phyloP scores from a whole-genome alignment of 1,140 invertebrate species.

The Augochlora pura region DNA sequence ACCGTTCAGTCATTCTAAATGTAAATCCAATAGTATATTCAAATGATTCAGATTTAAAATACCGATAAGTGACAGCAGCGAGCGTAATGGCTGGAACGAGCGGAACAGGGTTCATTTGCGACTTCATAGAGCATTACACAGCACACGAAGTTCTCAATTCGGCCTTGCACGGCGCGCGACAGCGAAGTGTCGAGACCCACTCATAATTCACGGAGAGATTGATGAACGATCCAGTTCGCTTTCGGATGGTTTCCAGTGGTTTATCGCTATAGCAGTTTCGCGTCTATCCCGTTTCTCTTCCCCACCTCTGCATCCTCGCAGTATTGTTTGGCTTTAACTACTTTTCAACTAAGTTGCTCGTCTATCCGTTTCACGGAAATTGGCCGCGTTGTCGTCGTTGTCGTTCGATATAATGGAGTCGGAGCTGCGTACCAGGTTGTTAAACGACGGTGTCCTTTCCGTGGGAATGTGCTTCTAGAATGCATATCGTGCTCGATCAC shows the following conservation, averaged over 20 bases:
- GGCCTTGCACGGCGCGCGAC: no score
- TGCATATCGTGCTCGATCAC: not conserved
- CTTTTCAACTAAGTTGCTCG: slow-evolving; percentile 19
- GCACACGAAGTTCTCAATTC: no score
- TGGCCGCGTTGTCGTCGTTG: not conserved
- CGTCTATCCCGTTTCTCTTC: not conserved
- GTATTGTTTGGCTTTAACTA: slow-evolving; percentile 11
- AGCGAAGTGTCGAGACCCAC: no score
- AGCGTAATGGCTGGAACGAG: no score
- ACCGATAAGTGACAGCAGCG: no score
- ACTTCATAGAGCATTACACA: no score
- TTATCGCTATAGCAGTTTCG: slow-evolving; percentile 1
- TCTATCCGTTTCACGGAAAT: not conserved
- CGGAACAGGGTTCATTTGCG: no score
- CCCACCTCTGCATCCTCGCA: not conserved
- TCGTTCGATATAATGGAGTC: not conserved
- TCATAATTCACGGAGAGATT: not conserved
- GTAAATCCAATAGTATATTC: no score
- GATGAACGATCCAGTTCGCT: not conserved
- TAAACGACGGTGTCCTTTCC: not conserved
- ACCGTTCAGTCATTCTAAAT: no score
- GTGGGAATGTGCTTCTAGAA: not conserved
- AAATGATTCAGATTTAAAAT: no score
- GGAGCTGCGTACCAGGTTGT: not conserved
- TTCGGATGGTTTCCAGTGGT: not conserved